phyloP scores from a whole-genome alignment of 2,113 vertebrate genomes.

The Malurus melanocephalus region DNA sequence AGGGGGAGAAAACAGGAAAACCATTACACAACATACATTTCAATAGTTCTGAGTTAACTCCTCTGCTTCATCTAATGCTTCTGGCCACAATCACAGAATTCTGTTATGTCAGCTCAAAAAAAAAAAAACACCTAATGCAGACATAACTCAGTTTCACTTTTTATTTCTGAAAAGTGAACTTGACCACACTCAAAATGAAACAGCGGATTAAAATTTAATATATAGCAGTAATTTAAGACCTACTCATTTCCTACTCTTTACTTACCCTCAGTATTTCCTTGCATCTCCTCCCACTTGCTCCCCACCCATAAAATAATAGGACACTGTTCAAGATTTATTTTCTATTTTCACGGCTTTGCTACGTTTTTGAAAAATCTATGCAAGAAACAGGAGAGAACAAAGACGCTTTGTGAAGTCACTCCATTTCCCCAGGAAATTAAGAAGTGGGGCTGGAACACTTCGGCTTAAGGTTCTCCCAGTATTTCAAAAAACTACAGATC shows the following conservation, averaged over 20 bases:
- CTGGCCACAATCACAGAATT: background rate
- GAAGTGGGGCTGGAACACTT: background rate
- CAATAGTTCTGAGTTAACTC: background rate
- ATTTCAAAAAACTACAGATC: background rate
- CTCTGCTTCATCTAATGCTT: background rate
- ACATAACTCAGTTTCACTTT: background rate
- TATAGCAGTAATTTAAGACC: background rate
- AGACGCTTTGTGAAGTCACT: background rate
- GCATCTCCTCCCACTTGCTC: background rate
- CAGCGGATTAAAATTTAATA: background rate
- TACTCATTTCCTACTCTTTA: background rate
- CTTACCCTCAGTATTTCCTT: background rate
- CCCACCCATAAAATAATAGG: background rate
- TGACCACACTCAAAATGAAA: background rate
- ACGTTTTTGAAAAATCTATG: fast-evolving
- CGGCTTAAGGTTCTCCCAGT: background rate
- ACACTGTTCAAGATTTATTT: background rate
- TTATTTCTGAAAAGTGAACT: background rate
- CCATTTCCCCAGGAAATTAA: background rate
- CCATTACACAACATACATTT: background rate
- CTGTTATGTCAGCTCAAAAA: background rate
- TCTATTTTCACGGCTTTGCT: background rate
- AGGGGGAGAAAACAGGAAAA: background rate
- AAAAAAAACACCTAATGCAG: background rate
- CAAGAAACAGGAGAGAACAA: background rate